Percentiles rank a stretch among this genome's conserved stretches.
Conservation (phyloP, 2,797 vertebrate species). For the Cossypha niveicapilla region DNA sequence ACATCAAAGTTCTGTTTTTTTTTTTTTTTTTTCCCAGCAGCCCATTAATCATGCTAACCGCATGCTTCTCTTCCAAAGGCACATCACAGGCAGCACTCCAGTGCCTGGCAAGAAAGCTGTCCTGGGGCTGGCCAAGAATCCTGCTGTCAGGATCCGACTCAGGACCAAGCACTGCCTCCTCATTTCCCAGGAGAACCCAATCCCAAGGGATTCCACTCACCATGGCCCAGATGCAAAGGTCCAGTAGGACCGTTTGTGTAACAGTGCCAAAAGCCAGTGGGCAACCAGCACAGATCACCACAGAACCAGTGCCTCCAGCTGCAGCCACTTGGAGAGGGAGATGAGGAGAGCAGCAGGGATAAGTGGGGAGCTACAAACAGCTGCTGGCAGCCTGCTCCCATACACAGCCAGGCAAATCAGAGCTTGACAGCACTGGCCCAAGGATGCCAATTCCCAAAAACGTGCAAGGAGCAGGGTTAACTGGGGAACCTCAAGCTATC, state of each 20-base stretch:
- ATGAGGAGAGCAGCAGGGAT: background rate
- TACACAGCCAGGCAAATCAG: accelerated
- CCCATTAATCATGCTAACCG: background rate
- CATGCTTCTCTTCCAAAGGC: background rate
- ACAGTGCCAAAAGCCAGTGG: accelerated
- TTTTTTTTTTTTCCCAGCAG: background rate
- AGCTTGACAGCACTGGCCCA: accelerated
- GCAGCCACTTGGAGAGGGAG: background rate
- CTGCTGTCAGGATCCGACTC: accelerated
- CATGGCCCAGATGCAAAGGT: background rate
- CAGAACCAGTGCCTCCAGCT: background rate
- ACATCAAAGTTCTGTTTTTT: background rate
- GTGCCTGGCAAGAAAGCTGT: background rate
- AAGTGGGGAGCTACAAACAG: background rate
- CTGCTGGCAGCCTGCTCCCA: accelerated
- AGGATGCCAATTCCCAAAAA: background rate
- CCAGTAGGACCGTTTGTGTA: accelerated
- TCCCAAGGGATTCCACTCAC: background rate
- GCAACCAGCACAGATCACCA: background rate
- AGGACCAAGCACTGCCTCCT: background rate
- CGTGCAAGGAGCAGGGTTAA: background rate
- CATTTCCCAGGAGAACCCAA: background rate
- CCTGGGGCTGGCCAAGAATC: background rate
- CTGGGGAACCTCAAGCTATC: background rate
- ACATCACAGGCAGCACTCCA: accelerated